phyloP scores from a whole-genome alignment of 2,888 invertebrate genomes.

The Hirtodrosophila duncani region DNA sequence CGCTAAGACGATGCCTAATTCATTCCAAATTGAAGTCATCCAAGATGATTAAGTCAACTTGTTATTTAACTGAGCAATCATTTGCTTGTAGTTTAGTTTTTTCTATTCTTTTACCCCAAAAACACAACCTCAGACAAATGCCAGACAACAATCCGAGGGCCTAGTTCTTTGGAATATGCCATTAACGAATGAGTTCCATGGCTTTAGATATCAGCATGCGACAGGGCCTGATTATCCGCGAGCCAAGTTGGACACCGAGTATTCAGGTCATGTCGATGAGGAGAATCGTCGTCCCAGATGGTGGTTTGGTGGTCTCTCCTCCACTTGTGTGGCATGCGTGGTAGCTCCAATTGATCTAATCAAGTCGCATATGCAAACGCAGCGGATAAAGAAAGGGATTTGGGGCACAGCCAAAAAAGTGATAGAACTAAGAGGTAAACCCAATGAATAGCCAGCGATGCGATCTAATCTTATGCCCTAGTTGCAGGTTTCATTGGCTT shows the following conservation, averaged over 20 bases:
- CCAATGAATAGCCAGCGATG: background rate
- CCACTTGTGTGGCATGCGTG: constrained; percentile 32
- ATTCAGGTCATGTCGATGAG: background rate
- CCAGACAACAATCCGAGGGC: no score
- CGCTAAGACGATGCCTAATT: no score
- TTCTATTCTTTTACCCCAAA: no score
- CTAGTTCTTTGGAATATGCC: no score
- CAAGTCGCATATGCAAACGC: constrained; percentile 51
- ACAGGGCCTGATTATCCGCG: no score
- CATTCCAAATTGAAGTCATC: no score
- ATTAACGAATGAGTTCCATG: no score
- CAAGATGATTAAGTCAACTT: no score
- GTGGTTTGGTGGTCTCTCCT: constrained; percentile 52
- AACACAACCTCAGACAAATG: no score
- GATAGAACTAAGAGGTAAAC: constrained; percentile 13
- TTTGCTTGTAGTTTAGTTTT: no score
- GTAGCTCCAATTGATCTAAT: constrained; percentile 44
- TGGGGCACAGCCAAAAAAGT: constrained; percentile 20
- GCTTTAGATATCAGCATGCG: constrained; percentile 17
- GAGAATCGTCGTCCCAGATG: constrained; percentile 34
- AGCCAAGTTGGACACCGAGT: background rate
- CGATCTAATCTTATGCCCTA: no score
- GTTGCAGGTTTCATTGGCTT: constrained; percentile 26
- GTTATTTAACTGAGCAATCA: no score
- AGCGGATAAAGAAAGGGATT: constrained; percentile 11